Conservation (phyloP, 2,797 vertebrate species). For the Heteromormyrus szaboi region DNA sequence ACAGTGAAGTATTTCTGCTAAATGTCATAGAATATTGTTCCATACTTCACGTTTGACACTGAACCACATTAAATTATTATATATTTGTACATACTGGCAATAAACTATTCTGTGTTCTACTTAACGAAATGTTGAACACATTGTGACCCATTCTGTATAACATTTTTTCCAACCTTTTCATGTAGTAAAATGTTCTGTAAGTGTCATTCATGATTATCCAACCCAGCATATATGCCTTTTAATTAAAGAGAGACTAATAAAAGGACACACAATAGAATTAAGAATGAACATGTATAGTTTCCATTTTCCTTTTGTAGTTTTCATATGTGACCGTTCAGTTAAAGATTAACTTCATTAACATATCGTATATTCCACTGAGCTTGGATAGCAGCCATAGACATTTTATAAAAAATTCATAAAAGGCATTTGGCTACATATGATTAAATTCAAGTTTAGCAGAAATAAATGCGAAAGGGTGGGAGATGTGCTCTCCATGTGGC, state of each 20-base stretch:
- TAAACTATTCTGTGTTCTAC: not conserved
- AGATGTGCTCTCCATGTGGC: not conserved
- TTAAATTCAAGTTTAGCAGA: not conserved
- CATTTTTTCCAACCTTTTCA: not conserved
- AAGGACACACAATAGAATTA: not conserved
- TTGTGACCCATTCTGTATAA: not conserved
- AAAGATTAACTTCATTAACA: not conserved
- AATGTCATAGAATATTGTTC: not conserved
- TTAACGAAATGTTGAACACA: not conserved
- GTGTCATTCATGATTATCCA: not conserved
- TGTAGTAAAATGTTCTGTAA: not conserved
- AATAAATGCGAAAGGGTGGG: not conserved
- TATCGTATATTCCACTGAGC: not conserved
- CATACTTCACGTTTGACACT: not conserved
- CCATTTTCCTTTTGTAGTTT: not conserved
- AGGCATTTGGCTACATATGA: not conserved
- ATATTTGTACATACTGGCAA: not conserved
- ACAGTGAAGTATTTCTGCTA: not conserved
- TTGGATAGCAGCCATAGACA: not conserved
- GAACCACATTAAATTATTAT: not conserved
- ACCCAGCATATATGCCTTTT: not conserved
- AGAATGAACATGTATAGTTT: not conserved
- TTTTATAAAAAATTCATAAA: conserved; percentile 6
- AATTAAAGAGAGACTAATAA: not conserved
- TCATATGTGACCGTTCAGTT: not conserved